Evolutionary conservation across 2,888 invertebrate genomes (phyloP).

Genomic region (Xylocampa areola): DNA sequence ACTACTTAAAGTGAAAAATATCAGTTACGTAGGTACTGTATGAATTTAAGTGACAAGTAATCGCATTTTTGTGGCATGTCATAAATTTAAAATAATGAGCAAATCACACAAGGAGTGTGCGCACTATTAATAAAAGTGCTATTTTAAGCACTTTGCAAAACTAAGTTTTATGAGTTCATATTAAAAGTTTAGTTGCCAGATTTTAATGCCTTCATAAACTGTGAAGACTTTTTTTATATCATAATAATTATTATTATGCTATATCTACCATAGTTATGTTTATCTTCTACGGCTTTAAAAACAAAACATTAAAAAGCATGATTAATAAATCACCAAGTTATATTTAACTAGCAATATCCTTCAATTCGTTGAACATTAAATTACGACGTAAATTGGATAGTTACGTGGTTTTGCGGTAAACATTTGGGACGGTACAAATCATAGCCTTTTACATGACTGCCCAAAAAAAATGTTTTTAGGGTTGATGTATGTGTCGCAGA

Average conservation of each 20-base stretch:
- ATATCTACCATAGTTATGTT: too few species aligned
- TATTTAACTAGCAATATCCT: conserved; percentile 3
- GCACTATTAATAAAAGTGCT: conserved; percentile 19
- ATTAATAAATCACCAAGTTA: conserved; percentile 10
- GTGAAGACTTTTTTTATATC: too few species aligned
- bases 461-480: too few species aligned
- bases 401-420: conserved; percentile 6
- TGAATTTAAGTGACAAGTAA: background rate
- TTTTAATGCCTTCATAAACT: conserved; percentile 12
- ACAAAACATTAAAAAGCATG: too few species aligned
- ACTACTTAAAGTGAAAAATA: too few species aligned
- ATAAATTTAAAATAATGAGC: conserved; percentile 6
- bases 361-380: conserved; percentile 3
- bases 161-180: conserved; percentile 13
- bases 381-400: conserved; percentile 2
- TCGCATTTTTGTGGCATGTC: background rate
- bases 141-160: conserved; percentile 24
- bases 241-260: too few species aligned
- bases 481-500: too few species aligned
- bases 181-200: conserved; percentile 20
- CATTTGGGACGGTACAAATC: conserved; percentile 1
- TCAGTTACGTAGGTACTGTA: too few species aligned
- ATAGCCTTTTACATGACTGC: too few species aligned
- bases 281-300: background rate
- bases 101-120: conserved; percentile 1